Evolutionary conservation across 2,888 invertebrate species (phyloP).

Genomic region (Zaprionus obscuricornis): DNA sequence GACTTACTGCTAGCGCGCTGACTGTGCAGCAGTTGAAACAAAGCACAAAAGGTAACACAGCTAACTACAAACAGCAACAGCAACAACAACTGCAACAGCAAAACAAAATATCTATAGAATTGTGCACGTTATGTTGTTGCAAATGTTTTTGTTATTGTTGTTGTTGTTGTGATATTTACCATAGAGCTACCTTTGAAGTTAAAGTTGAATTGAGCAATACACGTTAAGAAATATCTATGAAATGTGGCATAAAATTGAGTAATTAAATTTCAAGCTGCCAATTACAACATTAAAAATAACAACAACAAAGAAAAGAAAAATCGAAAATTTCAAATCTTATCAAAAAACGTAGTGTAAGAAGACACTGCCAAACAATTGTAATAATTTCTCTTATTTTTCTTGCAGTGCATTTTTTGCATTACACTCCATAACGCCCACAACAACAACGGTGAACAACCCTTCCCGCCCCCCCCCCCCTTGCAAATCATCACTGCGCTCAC

Average conservation of each 20-base stretch:
- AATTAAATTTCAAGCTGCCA: not conserved
- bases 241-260: not conserved
- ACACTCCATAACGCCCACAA: constrained; percentile 34
- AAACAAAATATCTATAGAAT: constrained; percentile 31
- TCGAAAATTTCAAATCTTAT: too few relatives aligned
- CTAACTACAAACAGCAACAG: constrained; percentile 39
- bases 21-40: constrained; percentile 58
- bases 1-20: constrained; percentile 36
- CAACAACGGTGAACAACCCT: too few relatives aligned
- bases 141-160: constrained; percentile 20
- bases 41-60: constrained; percentile 53
- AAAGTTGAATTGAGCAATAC: constrained; percentile 50
- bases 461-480: not conserved
- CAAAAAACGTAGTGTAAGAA: too few relatives aligned
- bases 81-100: constrained; percentile 29
- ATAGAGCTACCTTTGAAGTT: constrained; percentile 63
- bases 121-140: constrained; percentile 20
- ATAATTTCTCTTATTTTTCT: constrained; percentile 18
- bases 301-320: too few relatives aligned
- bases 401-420: constrained; percentile 20
- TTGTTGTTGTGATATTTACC: constrained; percentile 47
- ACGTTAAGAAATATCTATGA: constrained; percentile 37
- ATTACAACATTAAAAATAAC: too few relatives aligned
- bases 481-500: too few relatives aligned
- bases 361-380: too few relatives aligned